These are phyloP conservation scores for Pleuronectes platessa DNA, from an alignment of 2,113 vertebrate genomes.

Conservation along the genomic window DNA sequence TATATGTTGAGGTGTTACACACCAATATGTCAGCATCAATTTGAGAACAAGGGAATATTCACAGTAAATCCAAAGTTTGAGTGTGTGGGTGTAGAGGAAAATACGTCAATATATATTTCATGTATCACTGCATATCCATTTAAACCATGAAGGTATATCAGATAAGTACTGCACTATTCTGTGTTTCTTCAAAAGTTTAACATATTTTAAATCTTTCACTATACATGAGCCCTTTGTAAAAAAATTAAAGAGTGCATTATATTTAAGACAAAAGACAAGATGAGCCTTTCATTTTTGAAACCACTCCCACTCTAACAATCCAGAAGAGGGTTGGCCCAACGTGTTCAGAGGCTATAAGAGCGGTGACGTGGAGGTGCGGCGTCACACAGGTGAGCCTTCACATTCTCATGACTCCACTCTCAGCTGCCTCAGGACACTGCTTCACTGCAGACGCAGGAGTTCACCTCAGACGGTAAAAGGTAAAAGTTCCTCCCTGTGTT, in stretches of 20 bases:
- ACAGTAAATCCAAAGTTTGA: no score
- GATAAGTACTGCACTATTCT: no score
- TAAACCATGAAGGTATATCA: no score
- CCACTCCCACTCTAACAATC: constrained; percentile 41
- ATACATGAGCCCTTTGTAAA: no score
- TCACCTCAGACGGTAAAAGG: constrained; percentile 32
- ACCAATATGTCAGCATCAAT: no score
- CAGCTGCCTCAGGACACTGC: constrained; percentile 42
- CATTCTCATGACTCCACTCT: constrained; percentile 20
- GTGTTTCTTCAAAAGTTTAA: no score
- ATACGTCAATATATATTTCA: no score
- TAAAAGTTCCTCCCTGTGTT: constrained; percentile 20
- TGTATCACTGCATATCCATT: no score
- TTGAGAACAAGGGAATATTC: no score
- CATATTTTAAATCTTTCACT: no score
- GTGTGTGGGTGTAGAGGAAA: no score
- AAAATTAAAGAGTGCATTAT: not conserved
- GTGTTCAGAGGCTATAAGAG: constrained; percentile 50
- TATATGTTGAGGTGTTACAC: no score
- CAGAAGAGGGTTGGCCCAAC: constrained; percentile 37
- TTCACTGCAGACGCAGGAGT: constrained; percentile 26
- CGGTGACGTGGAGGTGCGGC: constrained; percentile 27
- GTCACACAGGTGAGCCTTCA: constrained; percentile 61
- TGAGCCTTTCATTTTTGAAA: constrained; percentile 6
- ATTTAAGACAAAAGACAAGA: not conserved